These are phyloP conservation scores for Amniataba percoides DNA, from an alignment of 2,797 vertebrate genomes.

Conservation along the genomic window DNA sequence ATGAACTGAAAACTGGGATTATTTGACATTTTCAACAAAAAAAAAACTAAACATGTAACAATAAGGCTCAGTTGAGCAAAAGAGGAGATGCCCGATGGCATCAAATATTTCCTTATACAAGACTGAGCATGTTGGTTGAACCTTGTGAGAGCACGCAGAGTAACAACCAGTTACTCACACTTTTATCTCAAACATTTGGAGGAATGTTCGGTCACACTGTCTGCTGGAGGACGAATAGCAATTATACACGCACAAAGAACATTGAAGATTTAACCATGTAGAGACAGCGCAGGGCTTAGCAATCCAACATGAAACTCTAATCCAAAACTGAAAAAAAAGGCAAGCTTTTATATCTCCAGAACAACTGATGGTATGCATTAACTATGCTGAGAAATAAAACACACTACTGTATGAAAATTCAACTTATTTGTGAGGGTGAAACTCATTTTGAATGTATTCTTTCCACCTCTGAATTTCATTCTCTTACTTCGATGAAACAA, in stretches of 20 bases:
- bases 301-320: neutral
- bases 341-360: no score
- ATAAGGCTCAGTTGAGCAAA: constrained; percentile 17
- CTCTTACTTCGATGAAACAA: neutral
- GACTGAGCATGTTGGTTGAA: constrained; percentile 58
- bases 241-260: constrained; percentile 21
- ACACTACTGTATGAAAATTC: no score
- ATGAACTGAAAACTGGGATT: neutral
- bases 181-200: constrained; percentile 57
- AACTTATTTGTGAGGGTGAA: neutral
- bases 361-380: neutral
- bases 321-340: neutral
- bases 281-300: neutral
- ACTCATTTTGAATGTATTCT: neutral
- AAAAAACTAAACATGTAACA: constrained; percentile 6
- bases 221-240: constrained; percentile 27
- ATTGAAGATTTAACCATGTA: constrained; percentile 26
- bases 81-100: constrained; percentile 19
- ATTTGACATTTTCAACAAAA: neutral
- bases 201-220: constrained; percentile 37
- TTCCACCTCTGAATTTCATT: neutral
- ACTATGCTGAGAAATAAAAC: neutral
- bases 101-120: constrained; percentile 73
- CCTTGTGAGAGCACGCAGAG: constrained; percentile 63
- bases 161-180: constrained; percentile 54